phyloP scores from a whole-genome alignment of 2,888 invertebrate species.

The Leptopterna dolabrata region DNA sequence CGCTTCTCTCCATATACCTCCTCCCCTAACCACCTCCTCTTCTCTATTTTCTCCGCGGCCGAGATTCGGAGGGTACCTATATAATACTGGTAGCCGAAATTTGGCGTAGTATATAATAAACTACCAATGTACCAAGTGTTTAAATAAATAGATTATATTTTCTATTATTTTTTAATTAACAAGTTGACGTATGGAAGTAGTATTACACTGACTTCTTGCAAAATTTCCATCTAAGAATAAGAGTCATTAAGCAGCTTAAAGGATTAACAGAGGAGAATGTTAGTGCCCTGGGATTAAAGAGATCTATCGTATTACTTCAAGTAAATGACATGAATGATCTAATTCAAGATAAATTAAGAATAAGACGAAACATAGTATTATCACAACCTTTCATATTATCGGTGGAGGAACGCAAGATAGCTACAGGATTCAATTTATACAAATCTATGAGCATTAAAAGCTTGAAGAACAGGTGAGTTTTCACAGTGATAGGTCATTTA shows the following conservation, averaged over 20 bases:
- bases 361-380: neutral
- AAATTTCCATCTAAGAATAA: neutral
- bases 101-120: no score
- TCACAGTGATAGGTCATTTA: no score
- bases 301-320: neutral
- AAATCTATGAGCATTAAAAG: neutral
- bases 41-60: no score
- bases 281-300: neutral
- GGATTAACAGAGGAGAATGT: neutral
- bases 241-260: neutral
- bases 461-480: neutral
- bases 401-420: neutral
- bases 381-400: neutral
- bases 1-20: no score
- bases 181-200: neutral
- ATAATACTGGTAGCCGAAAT: no score
- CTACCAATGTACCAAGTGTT: neutral
- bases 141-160: constrained; percentile 23
- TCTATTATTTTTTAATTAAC: neutral
- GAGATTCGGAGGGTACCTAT: no score
- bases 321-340: neutral
- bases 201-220: neutral
- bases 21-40: no score
- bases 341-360: neutral
- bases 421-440: neutral